Conservation (phyloP, 53 echinoderm and acorn worm genomes). For the Pentamera pediparva region DNA sequence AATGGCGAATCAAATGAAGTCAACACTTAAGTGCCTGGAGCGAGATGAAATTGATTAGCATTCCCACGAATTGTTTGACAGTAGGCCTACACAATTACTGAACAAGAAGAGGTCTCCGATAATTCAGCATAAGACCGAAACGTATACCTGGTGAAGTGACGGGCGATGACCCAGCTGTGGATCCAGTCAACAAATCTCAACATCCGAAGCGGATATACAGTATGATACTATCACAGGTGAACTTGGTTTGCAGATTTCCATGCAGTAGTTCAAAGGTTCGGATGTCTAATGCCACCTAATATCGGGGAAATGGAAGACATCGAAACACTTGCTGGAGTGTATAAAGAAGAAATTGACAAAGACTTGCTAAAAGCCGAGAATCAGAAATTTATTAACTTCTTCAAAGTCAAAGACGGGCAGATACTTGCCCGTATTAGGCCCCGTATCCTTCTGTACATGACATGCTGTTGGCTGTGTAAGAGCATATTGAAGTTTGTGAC, state of each 20-base stretch:
- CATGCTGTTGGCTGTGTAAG: constrained; percentile 2
- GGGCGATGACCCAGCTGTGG: not conserved
- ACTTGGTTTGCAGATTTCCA: not conserved
- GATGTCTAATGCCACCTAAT: not conserved
- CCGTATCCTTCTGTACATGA: not conserved
- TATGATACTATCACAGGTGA: not conserved
- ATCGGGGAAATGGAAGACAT: not conserved
- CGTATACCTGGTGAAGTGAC: not conserved
- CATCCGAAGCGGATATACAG: not conserved
- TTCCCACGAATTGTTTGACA: not conserved
- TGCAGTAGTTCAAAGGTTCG: not conserved
- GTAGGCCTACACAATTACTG: not conserved
- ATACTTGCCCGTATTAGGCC: not conserved
- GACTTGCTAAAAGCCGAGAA: not conserved
- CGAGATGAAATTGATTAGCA: no score
- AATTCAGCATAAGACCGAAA: not conserved
- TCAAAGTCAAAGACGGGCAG: not conserved
- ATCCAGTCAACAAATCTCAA: not conserved
- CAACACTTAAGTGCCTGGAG: no score
- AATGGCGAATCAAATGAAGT: no score
- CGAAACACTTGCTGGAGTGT: not conserved
- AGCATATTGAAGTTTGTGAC: not conserved
- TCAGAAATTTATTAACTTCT: not conserved
- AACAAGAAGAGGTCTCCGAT: not conserved
- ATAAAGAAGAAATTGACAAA: not conserved